phyloP scores from a whole-genome alignment of 2,113 vertebrate genomes.

The Collichthys lucidus region DNA sequence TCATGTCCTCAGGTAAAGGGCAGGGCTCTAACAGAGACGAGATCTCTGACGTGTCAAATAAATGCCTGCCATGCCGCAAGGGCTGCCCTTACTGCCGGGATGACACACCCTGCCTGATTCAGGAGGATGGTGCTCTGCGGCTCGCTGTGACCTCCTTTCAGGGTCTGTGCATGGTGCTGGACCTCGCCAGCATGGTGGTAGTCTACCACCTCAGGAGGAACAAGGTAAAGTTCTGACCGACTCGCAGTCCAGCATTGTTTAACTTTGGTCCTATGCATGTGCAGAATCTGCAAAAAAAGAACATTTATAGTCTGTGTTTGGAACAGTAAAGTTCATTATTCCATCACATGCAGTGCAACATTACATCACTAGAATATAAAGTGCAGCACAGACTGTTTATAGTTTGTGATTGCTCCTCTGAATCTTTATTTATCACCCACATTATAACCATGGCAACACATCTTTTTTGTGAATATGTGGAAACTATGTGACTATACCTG shows the following conservation, averaged over 20 bases:
- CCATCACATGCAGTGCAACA: background rate
- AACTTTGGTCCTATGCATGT: background rate
- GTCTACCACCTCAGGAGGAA: conserved; percentile 95
- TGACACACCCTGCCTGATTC: conserved; percentile 92
- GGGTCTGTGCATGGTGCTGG: conserved; percentile 92
- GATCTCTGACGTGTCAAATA: conserved; percentile 83
- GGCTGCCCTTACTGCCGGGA: conserved; percentile 93
- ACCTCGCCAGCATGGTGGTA: conserved; percentile 91
- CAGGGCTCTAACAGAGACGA: conserved; percentile 71
- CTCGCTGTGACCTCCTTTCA: conserved; percentile 95
- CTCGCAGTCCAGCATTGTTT: no score
- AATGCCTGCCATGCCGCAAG: conserved; percentile 93
- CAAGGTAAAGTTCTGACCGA: conserved; percentile 87
- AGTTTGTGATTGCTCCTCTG: background rate
- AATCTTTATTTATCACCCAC: background rate
- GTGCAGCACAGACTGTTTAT: background rate
- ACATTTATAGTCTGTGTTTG: background rate
- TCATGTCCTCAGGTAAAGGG: conserved; percentile 83
- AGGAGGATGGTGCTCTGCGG: conserved; percentile 90
- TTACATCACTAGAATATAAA: background rate
- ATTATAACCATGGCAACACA: background rate
- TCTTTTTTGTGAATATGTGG: background rate
- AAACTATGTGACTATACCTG: background rate
- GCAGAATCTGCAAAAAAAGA: background rate
- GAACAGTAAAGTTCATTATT: background rate